Conservation (phyloP, 2,888 invertebrate genomes). For the Acleris emargana region DNA sequence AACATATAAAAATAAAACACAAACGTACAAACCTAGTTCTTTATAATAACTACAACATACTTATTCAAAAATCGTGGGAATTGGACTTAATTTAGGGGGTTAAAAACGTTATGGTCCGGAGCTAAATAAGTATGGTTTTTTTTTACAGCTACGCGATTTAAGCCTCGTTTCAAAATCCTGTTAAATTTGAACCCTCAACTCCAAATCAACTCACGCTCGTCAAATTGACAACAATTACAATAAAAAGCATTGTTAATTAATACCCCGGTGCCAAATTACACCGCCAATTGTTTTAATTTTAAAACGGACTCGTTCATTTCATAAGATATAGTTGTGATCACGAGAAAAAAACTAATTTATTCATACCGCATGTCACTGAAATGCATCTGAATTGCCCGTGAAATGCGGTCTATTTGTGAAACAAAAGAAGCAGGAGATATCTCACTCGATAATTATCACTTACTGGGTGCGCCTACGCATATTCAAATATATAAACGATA, state of each 20-base stretch:
- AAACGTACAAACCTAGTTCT: no score
- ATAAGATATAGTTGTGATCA: conserved; percentile 3
- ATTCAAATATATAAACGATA: conserved; percentile 12
- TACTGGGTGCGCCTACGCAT: background rate
- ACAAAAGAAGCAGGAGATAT: conserved; percentile 3
- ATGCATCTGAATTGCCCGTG: background rate
- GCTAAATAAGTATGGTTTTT: no score
- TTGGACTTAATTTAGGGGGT: no score
- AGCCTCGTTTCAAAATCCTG: no score
- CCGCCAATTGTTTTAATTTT: conserved; percentile 2
- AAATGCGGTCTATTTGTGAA: conserved; percentile 13
- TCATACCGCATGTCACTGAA: conserved; percentile 2
- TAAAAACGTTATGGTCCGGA: no score
- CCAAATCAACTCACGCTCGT: background rate
- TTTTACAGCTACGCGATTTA: no score
- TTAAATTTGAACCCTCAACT: background rate
- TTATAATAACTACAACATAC: no score
- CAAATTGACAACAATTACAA: conserved; percentile 4
- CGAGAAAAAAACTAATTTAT: conserved; percentile 4
- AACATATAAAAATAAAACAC: no score
- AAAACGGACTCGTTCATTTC: conserved; percentile 14
- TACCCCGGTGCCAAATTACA: conserved; percentile 20
- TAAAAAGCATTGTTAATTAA: conserved; percentile 30
- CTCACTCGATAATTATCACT: conserved; percentile 10
- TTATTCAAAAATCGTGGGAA: no score